Conservation (phyloP, 2,888 invertebrate genomes). For the Junonia oenone region DNA sequence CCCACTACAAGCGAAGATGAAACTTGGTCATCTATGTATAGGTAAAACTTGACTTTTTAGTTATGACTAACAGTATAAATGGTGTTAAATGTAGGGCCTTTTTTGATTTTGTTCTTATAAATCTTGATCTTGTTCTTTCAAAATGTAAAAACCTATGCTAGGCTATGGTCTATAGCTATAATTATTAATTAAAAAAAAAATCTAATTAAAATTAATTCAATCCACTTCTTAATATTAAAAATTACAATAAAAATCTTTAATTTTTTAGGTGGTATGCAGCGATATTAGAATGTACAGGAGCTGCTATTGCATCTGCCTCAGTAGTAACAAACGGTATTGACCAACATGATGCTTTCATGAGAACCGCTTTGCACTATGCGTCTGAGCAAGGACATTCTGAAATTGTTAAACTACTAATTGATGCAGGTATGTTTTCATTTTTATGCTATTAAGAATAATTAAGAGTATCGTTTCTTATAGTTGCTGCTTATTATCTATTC, state of each 20-base stretch:
- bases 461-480: no score
- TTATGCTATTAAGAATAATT: no score
- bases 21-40: slow-evolving; percentile 73
- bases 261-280: slow-evolving; percentile 86
- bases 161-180: no score
- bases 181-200: not conserved
- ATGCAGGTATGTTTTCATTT: slow-evolving; percentile 80
- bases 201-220: not conserved
- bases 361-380: slow-evolving; percentile 87
- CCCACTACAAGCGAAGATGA: slow-evolving; percentile 75
- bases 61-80: no score
- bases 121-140: no score
- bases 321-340: slow-evolving; percentile 76
- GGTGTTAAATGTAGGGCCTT: no score
- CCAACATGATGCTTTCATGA: slow-evolving; percentile 81
- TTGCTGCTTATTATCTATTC: no score
- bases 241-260: no score
- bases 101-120: no score
- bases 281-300: slow-evolving; percentile 84
- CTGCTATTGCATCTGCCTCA: slow-evolving; percentile 68
- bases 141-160: no score
- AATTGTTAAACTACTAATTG: slow-evolving; percentile 80
- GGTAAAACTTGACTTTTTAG: no score
- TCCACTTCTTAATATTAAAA: no score
- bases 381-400: slow-evolving; percentile 82